Conservation (phyloP, 1,140 invertebrate genomes). For the Daktulosphaira vitifoliae region DNA sequence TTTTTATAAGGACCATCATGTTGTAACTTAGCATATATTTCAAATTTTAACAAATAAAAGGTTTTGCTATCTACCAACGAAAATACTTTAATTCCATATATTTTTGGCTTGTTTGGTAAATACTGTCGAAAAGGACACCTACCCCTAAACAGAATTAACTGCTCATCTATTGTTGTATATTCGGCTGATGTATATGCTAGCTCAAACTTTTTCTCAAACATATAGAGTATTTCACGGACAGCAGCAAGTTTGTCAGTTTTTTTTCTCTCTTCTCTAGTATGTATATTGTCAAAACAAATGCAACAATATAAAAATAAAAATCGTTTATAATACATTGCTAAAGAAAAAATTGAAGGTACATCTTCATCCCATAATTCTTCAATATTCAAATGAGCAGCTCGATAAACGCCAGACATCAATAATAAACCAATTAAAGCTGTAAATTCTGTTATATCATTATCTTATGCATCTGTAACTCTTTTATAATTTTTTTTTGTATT, state of each 20-base stretch:
- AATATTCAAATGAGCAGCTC: too few species aligned
- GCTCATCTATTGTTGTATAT: conserved; percentile 43
- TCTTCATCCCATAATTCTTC: conserved; percentile 9
- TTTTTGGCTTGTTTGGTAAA: conserved; percentile 38
- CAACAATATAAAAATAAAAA: conserved; percentile 8
- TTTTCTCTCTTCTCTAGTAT: conserved; percentile 37
- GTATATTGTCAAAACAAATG: too few species aligned
- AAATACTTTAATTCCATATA: conserved; percentile 47
- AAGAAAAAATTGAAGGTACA: conserved; percentile 1
- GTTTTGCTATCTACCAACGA: conserved; percentile 40
- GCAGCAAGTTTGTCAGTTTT: conserved; percentile 40
- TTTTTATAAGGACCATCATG: conserved; percentile 37
- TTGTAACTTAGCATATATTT: conserved; percentile 41
- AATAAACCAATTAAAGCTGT: conserved; percentile 16
- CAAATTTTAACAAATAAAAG: conserved; percentile 41
- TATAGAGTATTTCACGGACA: conserved; percentile 34
- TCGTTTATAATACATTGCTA: not conserved
- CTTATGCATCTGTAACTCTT: not conserved
- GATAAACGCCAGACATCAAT: too few species aligned
- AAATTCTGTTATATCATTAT: not conserved
- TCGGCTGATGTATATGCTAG: conserved; percentile 35
- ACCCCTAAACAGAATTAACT: conserved; percentile 43
- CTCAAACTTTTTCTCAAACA: conserved; percentile 33
- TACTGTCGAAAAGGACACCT: conserved; percentile 42
- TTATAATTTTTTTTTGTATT: not conserved